phyloP scores from a whole-genome alignment of 2,113 vertebrate genomes.

The Archilochus colubris region DNA sequence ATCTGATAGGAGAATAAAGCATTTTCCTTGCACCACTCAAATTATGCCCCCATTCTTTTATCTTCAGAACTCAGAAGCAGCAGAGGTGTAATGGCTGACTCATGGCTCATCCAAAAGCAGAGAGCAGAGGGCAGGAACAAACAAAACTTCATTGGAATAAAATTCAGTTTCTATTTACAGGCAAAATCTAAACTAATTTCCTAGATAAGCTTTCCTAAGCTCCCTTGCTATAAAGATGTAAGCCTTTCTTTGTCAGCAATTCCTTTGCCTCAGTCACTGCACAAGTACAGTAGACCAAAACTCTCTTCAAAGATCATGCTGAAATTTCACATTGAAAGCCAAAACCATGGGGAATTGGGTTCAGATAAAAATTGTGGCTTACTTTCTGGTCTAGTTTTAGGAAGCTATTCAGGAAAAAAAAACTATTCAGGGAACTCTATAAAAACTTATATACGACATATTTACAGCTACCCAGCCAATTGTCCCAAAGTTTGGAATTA shows the following conservation, averaged over 20 bases:
- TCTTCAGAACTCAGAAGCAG: neutral
- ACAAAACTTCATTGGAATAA: neutral
- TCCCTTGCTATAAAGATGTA: neutral
- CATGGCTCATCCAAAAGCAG: neutral
- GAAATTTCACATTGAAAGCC: neutral
- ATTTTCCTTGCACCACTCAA: neutral
- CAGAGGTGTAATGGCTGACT: neutral
- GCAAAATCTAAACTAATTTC: neutral
- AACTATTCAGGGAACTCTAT: neutral
- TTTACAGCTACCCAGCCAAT: conserved; percentile 14
- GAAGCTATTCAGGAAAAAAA: neutral
- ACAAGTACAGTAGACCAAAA: neutral
- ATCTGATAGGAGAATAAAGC: neutral
- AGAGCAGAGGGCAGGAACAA: neutral
- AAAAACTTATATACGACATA: neutral
- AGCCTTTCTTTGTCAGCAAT: neutral
- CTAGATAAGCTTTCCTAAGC: neutral
- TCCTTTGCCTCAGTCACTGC: neutral
- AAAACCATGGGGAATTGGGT: neutral
- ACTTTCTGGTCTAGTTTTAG: neutral
- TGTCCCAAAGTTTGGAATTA: neutral
- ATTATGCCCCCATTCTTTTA: neutral
- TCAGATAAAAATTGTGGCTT: neutral
- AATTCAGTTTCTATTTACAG: neutral
- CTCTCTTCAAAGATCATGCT: neutral